A percentile compares a stretch with the other conserved stretches of the same genome.
Evolutionary conservation across 2,888 invertebrate species (phyloP).

Genomic region (Balanococcus diminutus): DNA sequence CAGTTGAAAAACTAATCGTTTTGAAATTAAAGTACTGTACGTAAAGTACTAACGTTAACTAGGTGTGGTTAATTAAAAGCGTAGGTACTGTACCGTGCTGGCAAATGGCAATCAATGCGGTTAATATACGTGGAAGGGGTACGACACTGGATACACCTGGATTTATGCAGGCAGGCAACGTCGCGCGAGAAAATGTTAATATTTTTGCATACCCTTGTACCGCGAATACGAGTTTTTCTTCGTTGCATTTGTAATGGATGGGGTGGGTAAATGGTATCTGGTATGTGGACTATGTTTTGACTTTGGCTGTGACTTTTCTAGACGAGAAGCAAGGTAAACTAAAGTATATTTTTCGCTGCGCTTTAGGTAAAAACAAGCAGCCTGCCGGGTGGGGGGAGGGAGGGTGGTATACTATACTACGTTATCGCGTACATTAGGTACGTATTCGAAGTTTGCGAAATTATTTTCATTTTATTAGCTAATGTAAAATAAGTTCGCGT

Average conservation of each 20-base stretch:
- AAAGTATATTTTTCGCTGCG: background rate
- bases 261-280: background rate
- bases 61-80: constrained; percentile 6
- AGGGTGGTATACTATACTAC: background rate
- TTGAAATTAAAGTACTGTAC: background rate
- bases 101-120: background rate
- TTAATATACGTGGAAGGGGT: background rate
- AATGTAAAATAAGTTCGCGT: constrained; percentile 43
- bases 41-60: background rate
- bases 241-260: background rate
- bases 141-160: background rate
- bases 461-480: constrained; percentile 44
- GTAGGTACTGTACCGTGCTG: background rate
- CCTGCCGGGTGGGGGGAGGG: background rate
- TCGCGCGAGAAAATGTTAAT: background rate
- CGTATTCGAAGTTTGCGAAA: constrained; percentile 33
- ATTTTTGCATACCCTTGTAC: constrained; percentile 25
- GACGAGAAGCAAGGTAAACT: constrained; percentile 14
- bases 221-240: constrained; percentile 1
- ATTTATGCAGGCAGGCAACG: background rate
- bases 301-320: background rate
- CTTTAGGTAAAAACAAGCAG: background rate
- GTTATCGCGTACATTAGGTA: background rate
- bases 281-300: background rate
- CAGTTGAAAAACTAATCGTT: background rate